A percentile compares a stretch with the other conserved stretches of the same genome.
These are phyloP conservation scores for Labia minor DNA, from an alignment of 2,888 invertebrate species.

Conservation along the genomic window DNA sequence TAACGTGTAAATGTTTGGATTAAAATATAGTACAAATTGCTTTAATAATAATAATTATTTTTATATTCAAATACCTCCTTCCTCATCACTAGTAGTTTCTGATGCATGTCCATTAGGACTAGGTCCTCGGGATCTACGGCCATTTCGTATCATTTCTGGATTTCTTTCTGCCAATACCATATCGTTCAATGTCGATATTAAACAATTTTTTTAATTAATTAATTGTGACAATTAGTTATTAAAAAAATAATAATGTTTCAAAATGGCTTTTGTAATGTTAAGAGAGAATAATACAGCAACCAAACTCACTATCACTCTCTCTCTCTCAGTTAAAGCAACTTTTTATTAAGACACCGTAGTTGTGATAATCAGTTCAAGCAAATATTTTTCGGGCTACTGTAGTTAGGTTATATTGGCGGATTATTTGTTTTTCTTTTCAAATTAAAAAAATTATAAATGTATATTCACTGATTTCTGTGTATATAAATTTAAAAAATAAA, in stretches of 20 bases:
- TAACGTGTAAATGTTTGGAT: neutral
- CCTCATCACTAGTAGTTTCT: constrained; percentile 76
- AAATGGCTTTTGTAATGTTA: too few species aligned
- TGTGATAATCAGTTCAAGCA: neutral
- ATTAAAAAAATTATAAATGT: neutral
- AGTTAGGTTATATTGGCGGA: neutral
- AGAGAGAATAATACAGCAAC: too few species aligned
- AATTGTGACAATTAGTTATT: constrained; percentile 19
- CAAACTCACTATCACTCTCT: neutral
- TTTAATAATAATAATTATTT: too few species aligned
- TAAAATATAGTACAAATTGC: too few species aligned
- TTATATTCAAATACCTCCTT: too few species aligned
- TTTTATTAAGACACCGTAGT: neutral
- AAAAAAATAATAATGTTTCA: constrained; percentile 19
- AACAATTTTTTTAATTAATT: neutral
- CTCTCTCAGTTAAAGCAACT: neutral
- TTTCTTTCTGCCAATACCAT: constrained; percentile 88
- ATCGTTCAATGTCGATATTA: constrained; percentile 36
- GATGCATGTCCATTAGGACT: constrained; percentile 79
- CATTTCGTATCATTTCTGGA: constrained; percentile 70
- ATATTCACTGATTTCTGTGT: too few species aligned
- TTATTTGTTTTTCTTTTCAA: neutral
- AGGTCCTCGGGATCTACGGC: constrained; percentile 79
- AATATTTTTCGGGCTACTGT: neutral
- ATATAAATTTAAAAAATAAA: neutral